These are phyloP conservation scores for Theonella swinhoei DNA, from an alignment of 37 sponge, comb jelly and placozoan genomes.

Conservation along the genomic window DNA sequence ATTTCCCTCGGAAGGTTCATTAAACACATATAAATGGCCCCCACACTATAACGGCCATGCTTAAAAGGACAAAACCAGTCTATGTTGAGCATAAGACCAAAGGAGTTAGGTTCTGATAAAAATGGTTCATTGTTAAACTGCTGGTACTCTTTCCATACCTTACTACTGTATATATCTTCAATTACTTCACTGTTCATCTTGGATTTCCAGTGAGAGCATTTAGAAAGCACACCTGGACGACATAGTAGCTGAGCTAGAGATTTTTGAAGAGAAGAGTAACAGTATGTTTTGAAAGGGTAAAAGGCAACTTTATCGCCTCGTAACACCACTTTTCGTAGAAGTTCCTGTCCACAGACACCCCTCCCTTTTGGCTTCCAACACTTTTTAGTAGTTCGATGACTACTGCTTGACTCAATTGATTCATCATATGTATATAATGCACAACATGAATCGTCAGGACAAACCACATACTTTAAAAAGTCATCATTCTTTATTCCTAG, in stretches of 20 bases:
- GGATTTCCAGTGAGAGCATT: constrained; percentile 41
- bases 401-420: too few relatives aligned
- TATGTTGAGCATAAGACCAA: constrained; percentile 30
- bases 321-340: constrained; percentile 24
- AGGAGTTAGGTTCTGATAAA: neutral
- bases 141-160: constrained; percentile 60
- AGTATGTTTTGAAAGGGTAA: constrained; percentile 46
- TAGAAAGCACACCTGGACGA: constrained; percentile 8
- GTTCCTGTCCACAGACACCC: constrained; percentile 1
- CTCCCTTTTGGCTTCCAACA: too few relatives aligned
- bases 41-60: constrained; percentile 35
- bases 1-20: constrained; percentile 51
- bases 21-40: constrained; percentile 45
- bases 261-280: constrained; percentile 26
- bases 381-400: too few relatives aligned
- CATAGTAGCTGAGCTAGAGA: constrained; percentile 28
- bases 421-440: too few relatives aligned
- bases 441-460: neutral
- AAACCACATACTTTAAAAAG: neutral
- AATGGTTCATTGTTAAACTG: constrained; percentile 20
- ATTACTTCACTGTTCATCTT: neutral
- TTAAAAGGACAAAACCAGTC: constrained; percentile 68
- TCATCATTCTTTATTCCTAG: neutral
- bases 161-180: constrained; percentile 67
- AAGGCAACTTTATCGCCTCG: neutral